Evolutionary conservation across 2,888 invertebrate species (phyloP).

Genomic region (Actias luna): DNA sequence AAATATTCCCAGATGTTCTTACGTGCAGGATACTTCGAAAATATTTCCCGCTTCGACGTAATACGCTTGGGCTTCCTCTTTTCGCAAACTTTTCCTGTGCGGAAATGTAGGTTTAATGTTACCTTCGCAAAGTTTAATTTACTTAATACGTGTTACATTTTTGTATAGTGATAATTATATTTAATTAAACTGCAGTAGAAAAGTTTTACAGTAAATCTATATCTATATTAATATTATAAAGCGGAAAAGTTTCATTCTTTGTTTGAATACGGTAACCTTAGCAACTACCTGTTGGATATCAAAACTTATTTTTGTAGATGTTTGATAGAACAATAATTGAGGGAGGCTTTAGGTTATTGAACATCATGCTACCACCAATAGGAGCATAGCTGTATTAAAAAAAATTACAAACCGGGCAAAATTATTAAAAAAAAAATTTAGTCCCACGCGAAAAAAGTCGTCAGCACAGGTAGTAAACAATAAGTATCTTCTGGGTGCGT

Average conservation of each 20-base stretch:
- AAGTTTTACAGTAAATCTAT: not conserved
- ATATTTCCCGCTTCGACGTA: conserved; percentile 53
- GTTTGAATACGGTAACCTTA: no score
- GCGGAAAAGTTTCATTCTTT: no score
- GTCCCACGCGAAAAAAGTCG: no score
- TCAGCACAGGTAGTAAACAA: no score
- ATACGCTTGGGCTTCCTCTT: conserved; percentile 51
- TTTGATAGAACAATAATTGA: not conserved
- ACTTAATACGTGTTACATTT: conserved; percentile 48
- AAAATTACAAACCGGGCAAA: no score
- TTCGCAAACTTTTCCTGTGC: conserved; percentile 57
- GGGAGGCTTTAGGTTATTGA: no score
- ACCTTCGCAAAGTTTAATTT: conserved; percentile 51
- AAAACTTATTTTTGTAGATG: no score
- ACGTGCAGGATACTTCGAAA: conserved; percentile 58
- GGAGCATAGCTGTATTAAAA: no score
- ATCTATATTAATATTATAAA: no score
- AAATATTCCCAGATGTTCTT: conserved; percentile 56
- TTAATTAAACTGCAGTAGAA: conserved; percentile 19
- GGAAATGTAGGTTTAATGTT: conserved; percentile 41
- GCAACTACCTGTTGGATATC: no score
- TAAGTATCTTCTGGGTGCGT: not conserved
- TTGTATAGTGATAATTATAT: conserved; percentile 44
- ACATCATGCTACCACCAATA: no score
- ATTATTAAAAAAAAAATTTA: no score